Evolutionary conservation across 2,113 vertebrate genomes (phyloP), one percentile per base, ranked within the genome.

Genomic region (Nettapus auritus): DNA sequence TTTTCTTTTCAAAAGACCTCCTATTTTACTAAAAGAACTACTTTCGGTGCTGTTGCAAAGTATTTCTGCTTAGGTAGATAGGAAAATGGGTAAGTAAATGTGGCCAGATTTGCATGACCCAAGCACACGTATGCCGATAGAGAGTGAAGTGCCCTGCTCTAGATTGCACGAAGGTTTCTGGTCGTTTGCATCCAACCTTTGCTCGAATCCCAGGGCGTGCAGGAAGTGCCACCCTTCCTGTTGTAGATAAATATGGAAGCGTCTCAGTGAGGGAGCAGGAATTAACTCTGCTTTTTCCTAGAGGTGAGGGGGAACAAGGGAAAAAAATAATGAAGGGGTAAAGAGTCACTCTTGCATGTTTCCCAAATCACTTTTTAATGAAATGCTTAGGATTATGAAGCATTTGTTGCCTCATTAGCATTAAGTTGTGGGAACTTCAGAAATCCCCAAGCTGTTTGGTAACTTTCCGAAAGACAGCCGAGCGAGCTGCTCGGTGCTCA

Each of bases 191-290:
- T 95, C 77, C 67, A 82, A 67, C 82, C 86, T 86, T 91, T 90
- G 68, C 94, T 96, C 5, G 6, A 88, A 48, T 88, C 88, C 81
- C 92, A 63, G 83, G 79, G 38, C 40, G 83, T 28, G 17, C 70
- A 85, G 96, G 95, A 97, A 95, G 88, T 94, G 86, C 93, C 86
- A 94, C 95, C 95, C 96, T 97, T 97, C 96, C 94, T 96, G 88
- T 64, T 86, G 84, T 7, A 92, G 86, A 95, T 93, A 95, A 94
- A 95, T 92, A 85, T 70, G 91, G 92, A 96, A 92, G 86, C 0
- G 25, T 93, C 93, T 93, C 90, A 42, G 40, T 13, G 71, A 94
- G 73, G 70, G 75, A 86, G 76, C 42, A 69, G 88, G 75, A 91
- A 69, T 81, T 92, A 95, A 94, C 94, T 95, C 86, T 91, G 76